Evolutionary conservation across 2,797 vertebrate species (phyloP), one percentile per base, ranked within the genome.

Genomic region (Notoglanidium macrostoma): DNA sequence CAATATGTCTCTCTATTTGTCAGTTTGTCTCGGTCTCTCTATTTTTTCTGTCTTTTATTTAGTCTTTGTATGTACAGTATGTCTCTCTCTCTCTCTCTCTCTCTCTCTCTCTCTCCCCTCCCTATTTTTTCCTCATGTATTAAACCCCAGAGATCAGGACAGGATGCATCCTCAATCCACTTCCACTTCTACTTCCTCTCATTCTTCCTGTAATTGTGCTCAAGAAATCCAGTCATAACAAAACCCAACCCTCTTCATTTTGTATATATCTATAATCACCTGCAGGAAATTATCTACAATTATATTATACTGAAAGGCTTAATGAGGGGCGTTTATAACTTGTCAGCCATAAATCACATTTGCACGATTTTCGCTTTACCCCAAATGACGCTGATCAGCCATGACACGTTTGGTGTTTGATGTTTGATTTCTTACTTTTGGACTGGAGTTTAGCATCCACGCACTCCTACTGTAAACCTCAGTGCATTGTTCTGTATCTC

Each of bases 151-250:
- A 55, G 72, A 73, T 73, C 51, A 77, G n/a, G 23, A 73, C 67
- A 78, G 81, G 61, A 87, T 57, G 26, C 68, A 49, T 40, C 29
- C 49, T 32, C 54, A 76, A 77, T 80, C 14, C 3, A 29, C 23
- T 79, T 86, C 84, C 68, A 65, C 29, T 54, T 85, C 40, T 51
- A 82, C 40, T 72, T 83, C 80, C 80, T 77, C 15, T 67, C 5
- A 5, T 55, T 54, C 26, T 87, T 84, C 86, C 81, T 77, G 35
- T 84, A 57, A 87, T 87, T 87, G 86, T 87, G 8, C 32, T 14
- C 11, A 7, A 81, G 65, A 73, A 35, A 72, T 70, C 26, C 35
- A 81, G 67, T 74, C 54, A 32, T 59, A 70, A 59, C 85, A 72
- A 59, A 70, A 72, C 3, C 11, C 15, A 8, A 21, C 0, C 40